Percentiles rank a stretch among this genome's conserved stretches.
Evolutionary conservation across 2,888 invertebrate genomes (phyloP).

Genomic region (Seira musarum): DNA sequence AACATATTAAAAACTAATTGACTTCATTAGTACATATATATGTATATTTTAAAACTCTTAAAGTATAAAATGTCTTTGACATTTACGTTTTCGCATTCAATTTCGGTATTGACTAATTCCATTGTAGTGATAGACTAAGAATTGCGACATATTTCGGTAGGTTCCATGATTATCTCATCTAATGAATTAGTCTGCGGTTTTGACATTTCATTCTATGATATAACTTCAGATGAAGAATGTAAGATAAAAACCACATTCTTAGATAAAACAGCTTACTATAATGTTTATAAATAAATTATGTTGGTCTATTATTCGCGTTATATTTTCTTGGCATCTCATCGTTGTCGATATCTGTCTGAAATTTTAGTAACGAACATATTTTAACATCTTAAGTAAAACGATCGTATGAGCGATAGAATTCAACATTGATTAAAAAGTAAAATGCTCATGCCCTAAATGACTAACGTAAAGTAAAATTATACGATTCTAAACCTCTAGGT

Average conservation of each 20-base stretch:
- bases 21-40: neutral
- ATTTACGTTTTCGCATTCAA: neutral
- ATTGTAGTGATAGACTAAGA: neutral
- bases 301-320: neutral
- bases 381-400: too few relatives aligned
- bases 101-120: slow-evolving; percentile 1
- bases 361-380: too few relatives aligned
- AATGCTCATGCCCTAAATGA: too few relatives aligned
- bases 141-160: neutral
- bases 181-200: too few relatives aligned
- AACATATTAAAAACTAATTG: neutral
- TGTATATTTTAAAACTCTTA: neutral
- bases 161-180: neutral
- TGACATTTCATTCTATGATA: too few relatives aligned
- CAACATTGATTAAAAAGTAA: too few relatives aligned
- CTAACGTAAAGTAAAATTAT: too few relatives aligned
- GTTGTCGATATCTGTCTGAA: slow-evolving; percentile 19
- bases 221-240: too few relatives aligned
- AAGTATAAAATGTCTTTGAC: neutral
- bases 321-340: slow-evolving; percentile 37
- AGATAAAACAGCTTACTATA: too few relatives aligned
- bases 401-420: too few relatives aligned
- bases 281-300: neutral
- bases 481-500: neutral
- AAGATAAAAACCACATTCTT: too few relatives aligned